Conservation (phyloP, 2,888 invertebrate species). For the Apeira syringaria region DNA sequence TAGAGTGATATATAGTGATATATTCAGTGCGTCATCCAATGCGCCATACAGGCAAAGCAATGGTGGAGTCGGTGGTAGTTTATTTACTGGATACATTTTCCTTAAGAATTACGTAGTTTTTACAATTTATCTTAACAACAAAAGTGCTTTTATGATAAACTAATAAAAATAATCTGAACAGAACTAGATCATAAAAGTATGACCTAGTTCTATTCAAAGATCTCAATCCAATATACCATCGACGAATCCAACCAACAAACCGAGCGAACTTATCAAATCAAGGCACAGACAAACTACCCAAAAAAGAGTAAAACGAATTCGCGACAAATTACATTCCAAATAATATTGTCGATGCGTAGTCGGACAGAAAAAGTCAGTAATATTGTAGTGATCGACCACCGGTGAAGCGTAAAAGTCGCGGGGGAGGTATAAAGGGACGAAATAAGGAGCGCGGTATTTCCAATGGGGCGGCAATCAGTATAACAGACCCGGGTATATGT, state of each 20-base stretch:
- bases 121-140: no score
- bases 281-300: constrained; percentile 28
- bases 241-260: constrained; percentile 11
- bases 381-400: constrained; percentile 45
- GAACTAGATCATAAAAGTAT: no score
- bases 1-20: no score
- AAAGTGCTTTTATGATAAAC: no score
- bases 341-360: constrained; percentile 51
- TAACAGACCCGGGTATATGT: constrained; percentile 47
- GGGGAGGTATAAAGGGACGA: constrained; percentile 42
- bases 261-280: constrained; percentile 23
- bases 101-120: no score
- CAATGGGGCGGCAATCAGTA: constrained; percentile 54
- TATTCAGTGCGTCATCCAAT: no score
- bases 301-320: constrained; percentile 32
- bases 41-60: no score
- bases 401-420: constrained; percentile 49
- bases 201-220: no score
- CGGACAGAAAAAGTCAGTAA: constrained; percentile 45
- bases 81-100: no score
- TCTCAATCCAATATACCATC: constrained; percentile 16
- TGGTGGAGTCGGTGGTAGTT: no score
- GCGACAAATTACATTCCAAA: constrained; percentile 52
- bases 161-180: no score
- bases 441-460: constrained; percentile 60